Evolutionary conservation across 2,797 vertebrate species (phyloP), one percentile per base, ranked within the genome.

Genomic region (Vespertilio murinus): DNA sequence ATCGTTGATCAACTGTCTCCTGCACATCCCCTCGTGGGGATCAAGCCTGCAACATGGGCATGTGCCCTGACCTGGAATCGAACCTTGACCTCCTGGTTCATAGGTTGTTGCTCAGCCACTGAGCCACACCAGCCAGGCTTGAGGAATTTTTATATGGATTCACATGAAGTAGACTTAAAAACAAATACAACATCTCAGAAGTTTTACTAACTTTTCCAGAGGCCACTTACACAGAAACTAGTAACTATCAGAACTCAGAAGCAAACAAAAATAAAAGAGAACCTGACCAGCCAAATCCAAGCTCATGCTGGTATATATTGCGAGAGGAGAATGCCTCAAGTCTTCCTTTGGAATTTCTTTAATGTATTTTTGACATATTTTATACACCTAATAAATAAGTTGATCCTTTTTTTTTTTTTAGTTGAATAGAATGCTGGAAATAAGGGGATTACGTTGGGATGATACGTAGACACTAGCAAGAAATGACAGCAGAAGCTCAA

Each of bases 61-160:
- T 30, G 59, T 61, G 28, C 59, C 28, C 28, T 30, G 59, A 61
- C 59, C 59, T 61, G 59, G 28, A 61, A 61, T 61, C 28, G 2
- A 30, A 13, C 28, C 59, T 14, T 61, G 59, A 61, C 28, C 28
- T 61, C 28, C 59, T 61, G 59, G 59, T 30, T 61, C 28, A 61
- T 61, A 14, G 28, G 59, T 61, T 61, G 28, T 30, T 61, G 59
- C 59, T 61, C 59, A 61, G 6, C 28, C 59, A 61, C 28, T 61
- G 59, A 30, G 13, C 5, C 13, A 61, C 59, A 30, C 28, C 13
- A 61, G 28, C 59, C 28, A 61, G 59, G 28, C 28, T 61, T 30
- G 10, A 84, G 54, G 35, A 90, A 38, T 28, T 93, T 91, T 86
- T 95, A 11, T 89, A 20, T 89, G 33, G 69, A 78, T 94, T 88